Conservation (phyloP, 1,140 invertebrate genomes). For the Tenebrio molitor region DNA sequence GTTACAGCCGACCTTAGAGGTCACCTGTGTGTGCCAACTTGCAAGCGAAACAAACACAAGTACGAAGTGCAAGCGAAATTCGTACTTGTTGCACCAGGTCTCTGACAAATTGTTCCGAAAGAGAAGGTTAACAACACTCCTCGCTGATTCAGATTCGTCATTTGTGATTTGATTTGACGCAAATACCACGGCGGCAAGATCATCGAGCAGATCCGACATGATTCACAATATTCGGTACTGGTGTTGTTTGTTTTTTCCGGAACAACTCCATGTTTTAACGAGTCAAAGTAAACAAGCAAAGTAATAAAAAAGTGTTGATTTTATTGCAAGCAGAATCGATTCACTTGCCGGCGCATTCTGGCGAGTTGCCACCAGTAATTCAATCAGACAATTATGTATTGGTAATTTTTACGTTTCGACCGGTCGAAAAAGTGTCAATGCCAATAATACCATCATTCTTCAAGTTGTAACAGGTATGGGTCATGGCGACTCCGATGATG, state of each 20-base stretch:
- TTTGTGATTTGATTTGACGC: neutral
- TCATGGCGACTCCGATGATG: constrained; percentile 6
- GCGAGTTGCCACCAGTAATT: too few species aligned
- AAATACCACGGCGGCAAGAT: neutral
- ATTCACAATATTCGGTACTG: neutral
- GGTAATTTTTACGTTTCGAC: neutral
- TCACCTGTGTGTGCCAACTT: constrained; percentile 11
- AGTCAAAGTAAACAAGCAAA: too few species aligned
- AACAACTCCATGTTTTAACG: too few species aligned
- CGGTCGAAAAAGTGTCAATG: constrained; percentile 12
- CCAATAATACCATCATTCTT: constrained; percentile 15
- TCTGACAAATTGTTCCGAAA: too few species aligned
- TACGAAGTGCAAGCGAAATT: too few species aligned
- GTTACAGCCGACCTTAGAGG: constrained; percentile 13
- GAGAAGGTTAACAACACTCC: too few species aligned
- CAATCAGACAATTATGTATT: too few species aligned
- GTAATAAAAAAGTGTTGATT: too few species aligned
- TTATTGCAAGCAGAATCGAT: too few species aligned
- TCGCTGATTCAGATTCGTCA: neutral
- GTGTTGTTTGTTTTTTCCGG: neutral
- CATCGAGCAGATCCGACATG: neutral
- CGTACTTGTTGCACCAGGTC: too few species aligned
- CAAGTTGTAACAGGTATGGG: constrained; percentile 9
- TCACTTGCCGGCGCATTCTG: too few species aligned
- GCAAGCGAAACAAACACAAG: neutral